Evolutionary conservation across 2,888 invertebrate species (phyloP), one percentile per base, ranked within the genome.

Genomic region (Palloptera scutellata): DNA sequence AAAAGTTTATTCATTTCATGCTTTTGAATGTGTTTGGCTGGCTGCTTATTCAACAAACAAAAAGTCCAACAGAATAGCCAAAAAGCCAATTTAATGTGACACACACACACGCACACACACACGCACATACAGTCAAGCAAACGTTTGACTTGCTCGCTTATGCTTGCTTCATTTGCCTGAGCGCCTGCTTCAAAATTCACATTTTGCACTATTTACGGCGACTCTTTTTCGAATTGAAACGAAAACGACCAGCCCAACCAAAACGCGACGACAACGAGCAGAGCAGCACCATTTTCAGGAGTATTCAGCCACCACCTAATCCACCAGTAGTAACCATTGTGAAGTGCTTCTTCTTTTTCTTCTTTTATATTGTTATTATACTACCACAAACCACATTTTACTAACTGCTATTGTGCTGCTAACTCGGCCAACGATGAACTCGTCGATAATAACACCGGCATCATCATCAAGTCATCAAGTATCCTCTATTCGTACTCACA

Each of bases 131-230:
- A 59, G 1, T 40, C 1, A n/a, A n/a, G 60, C 30, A 48, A 17
- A n/a, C 11, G 15, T 53, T 17, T 15, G 54, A 19, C 20, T 55
- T 55, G 1, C 19, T 54, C 30, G 30, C 30, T 30, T 30, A 30
- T 5, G 17, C 63, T 30, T 55, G n/a, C 54, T 10, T 15, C 64
- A 10, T 9, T 11, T 30, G 40, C 55, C 75, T 84, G 84, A 0
- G 73, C 66, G 59, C 84, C 82, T 81, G 70, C 52, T 78, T 64
- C 67, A 75, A 81, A 80, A 81, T 81, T 83, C 81, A 82, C 81
- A 83, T 77, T 79, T 77, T 77, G 77, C 77, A 79, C 80, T 78
- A 77, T 78, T 78, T 76, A 76, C 76, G 76, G 72, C 11, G 53
- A 53, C 19, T 53, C 53, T 53, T 19, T n/a, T 10, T 48, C 19